These are phyloP conservation scores for Vandiemenella viatica DNA, from an alignment of 2,888 invertebrate species.

Conservation along the genomic window DNA sequence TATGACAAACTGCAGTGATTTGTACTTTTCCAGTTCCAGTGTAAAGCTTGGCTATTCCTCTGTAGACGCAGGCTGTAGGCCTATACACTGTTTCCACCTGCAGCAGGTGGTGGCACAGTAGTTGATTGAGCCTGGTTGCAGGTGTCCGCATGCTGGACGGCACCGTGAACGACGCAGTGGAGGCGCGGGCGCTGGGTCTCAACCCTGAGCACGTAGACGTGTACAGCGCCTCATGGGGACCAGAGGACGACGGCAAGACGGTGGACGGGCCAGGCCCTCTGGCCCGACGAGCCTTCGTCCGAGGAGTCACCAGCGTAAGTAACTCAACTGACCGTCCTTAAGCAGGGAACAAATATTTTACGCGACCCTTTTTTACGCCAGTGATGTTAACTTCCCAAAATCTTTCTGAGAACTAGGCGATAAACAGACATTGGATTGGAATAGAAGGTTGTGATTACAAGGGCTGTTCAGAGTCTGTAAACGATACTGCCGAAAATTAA, in stretches of 20 bases:
- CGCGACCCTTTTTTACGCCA: no score
- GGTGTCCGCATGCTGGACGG: conserved; percentile 42
- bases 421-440: no score
- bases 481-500: no score
- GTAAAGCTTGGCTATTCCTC: no score
- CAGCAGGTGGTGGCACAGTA: not conserved
- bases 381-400: no score
- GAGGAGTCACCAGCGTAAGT: conserved; percentile 29
- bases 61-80: not conserved
- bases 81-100: not conserved
- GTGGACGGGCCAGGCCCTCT: conserved; percentile 38
- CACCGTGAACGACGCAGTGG: conserved; percentile 37
- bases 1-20: no score
- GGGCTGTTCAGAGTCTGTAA: no score
- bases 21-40: no score
- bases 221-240: conserved; percentile 40
- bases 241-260: conserved; percentile 18
- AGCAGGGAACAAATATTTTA: no score
- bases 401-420: no score
- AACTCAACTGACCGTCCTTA: no score
- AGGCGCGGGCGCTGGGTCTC: conserved; percentile 34
- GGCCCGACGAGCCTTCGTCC: conserved; percentile 30
- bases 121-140: conserved; percentile 13
- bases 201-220: conserved; percentile 38
- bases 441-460: no score